These are phyloP conservation scores for Volucella inflata DNA, from an alignment of 2,888 invertebrate genomes.

Conservation along the genomic window DNA sequence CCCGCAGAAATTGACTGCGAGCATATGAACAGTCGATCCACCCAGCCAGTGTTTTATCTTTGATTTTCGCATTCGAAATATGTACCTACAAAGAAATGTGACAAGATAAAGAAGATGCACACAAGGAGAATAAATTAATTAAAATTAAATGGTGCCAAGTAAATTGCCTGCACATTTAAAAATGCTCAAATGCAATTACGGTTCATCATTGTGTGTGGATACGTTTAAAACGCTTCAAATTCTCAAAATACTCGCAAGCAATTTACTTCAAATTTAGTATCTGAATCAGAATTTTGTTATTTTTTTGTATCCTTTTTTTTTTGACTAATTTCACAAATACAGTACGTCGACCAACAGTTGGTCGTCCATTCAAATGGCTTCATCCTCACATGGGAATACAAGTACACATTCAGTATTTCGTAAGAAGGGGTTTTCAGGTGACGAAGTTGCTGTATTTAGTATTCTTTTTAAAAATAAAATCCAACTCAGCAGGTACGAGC, in stretches of 20 bases:
- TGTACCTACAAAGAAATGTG: background rate
- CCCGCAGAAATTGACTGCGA: conserved; percentile 6
- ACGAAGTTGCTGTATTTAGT: conserved; percentile 57
- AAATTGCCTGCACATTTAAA: conserved; percentile 45
- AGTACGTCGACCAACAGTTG: too few species aligned
- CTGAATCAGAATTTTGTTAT: conserved; percentile 32
- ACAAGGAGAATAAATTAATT: conserved; percentile 54
- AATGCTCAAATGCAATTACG: conserved; percentile 6
- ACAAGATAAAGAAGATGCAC: background rate
- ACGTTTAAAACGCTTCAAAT: background rate
- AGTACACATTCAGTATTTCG: conserved; percentile 24
- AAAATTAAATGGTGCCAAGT: conserved; percentile 63
- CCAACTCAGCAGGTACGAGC: conserved; percentile 16
- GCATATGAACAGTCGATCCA: background rate
- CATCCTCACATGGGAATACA: conserved; percentile 8
- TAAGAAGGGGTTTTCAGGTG: conserved; percentile 46
- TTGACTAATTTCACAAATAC: background rate
- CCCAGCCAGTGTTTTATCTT: conserved; percentile 11
- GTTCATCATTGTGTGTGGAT: background rate
- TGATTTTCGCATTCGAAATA: background rate
- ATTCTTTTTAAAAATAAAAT: conserved; percentile 48
- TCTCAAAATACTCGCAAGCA: conserved; percentile 9
- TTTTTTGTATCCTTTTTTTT: too few species aligned
- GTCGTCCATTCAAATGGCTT: conserved; percentile 64
- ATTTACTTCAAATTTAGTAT: conserved; percentile 43